A percentile compares a stretch with the other conserved stretches of the same genome.
phyloP scores from a whole-genome alignment of 1,140 invertebrate genomes.

The Venustaconcha ellipsiformis region DNA sequence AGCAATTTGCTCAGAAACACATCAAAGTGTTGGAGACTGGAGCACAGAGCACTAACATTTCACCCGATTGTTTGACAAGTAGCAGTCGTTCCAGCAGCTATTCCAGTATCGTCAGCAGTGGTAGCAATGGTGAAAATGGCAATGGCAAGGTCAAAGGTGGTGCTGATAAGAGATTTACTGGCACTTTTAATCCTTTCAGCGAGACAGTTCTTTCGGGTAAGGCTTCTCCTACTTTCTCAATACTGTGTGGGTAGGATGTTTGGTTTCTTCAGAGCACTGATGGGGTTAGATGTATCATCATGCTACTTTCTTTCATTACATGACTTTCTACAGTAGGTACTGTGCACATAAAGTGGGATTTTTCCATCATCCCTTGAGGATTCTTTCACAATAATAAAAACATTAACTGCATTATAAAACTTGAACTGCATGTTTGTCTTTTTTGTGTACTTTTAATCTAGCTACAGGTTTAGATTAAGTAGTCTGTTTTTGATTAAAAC shows the following conservation, averaged over 20 bases:
- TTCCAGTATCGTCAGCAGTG: slow-evolving; percentile 64
- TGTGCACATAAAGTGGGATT: background rate
- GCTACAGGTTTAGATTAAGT: no score
- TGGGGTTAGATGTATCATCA: background rate
- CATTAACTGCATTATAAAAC: no score
- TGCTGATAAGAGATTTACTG: slow-evolving; percentile 31
- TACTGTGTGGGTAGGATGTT: background rate
- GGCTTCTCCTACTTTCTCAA: background rate
- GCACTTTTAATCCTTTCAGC: slow-evolving; percentile 43
- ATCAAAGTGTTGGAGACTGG: slow-evolving; percentile 26
- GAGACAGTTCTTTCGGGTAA: slow-evolving; percentile 10
- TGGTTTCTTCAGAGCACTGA: background rate
- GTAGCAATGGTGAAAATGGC: slow-evolving; percentile 25
- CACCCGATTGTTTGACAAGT: slow-evolving; percentile 42
- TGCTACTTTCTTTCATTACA: background rate
- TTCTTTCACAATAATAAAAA: no score
- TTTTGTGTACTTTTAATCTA: no score
- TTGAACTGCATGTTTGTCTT: no score
- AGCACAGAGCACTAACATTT: slow-evolving; percentile 26
- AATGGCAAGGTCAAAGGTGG: slow-evolving; percentile 24
- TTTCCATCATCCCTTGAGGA: background rate
- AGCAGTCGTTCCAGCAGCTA: slow-evolving; percentile 60
- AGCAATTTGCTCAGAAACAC: slow-evolving; percentile 61
- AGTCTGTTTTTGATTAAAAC: no score
- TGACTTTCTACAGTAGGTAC: background rate